Percentiles rank a stretch among this genome's conserved stretches.
These are phyloP conservation scores for Neoniphon sammara DNA, from an alignment of 2,797 vertebrate genomes.

Conservation along the genomic window DNA sequence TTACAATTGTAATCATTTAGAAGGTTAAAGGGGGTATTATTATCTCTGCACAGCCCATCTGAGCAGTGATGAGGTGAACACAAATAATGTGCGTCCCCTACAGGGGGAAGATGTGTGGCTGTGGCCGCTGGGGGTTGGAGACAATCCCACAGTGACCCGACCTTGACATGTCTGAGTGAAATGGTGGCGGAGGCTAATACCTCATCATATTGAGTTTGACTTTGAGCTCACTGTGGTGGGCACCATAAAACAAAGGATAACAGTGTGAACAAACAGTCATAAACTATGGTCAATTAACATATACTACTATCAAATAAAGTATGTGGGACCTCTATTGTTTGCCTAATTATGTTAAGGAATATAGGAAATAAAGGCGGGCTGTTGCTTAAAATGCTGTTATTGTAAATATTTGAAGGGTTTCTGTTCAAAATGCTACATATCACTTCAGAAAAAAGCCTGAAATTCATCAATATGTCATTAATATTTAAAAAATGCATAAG, in stretches of 20 bases:
- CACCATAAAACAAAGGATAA: constrained; percentile 83
- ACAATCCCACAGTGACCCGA: constrained; percentile 80
- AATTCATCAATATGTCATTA: no score
- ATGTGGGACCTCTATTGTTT: neutral
- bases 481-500: no score
- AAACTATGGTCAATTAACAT: constrained; percentile 73
- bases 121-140: constrained; percentile 63
- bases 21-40: constrained; percentile 78
- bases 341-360: constrained; percentile 16
- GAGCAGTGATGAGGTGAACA: constrained; percentile 81
- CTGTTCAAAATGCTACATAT: no score
- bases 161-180: constrained; percentile 84
- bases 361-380: neutral
- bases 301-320: constrained; percentile 19
- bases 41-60: constrained; percentile 77
- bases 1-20: constrained; percentile 76
- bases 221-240: constrained; percentile 75
- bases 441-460: no score
- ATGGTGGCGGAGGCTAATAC: constrained; percentile 80
- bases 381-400: neutral
- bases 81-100: constrained; percentile 76
- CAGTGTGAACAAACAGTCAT: constrained; percentile 78
- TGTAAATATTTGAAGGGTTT: no score
- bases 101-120: constrained; percentile 70
- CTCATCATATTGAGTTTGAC: constrained; percentile 84